Evolutionary conservation across 2,888 invertebrate species (phyloP).

Genomic region (Chloroclysta siterata): DNA sequence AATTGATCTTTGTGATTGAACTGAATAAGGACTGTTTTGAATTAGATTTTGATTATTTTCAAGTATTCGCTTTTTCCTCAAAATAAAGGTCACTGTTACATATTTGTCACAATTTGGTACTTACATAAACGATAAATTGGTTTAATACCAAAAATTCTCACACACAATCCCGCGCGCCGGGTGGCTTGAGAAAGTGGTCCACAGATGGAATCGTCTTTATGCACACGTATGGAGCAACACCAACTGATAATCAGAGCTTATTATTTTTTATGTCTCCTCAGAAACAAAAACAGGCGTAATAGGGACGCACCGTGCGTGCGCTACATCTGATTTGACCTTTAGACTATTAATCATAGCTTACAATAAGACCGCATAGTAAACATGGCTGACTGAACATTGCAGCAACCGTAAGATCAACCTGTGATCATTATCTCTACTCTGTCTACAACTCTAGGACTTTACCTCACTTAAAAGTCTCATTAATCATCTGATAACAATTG

Average conservation of each 20-base stretch:
- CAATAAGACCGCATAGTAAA: slow-evolving; percentile 27
- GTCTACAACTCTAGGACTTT: slow-evolving; percentile 40
- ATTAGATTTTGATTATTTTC: too few species aligned
- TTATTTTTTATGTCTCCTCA: slow-evolving; percentile 79
- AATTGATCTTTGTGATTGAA: too few species aligned
- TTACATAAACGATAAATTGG: slow-evolving; percentile 13
- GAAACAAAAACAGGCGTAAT: slow-evolving; percentile 41
- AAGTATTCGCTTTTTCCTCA: slow-evolving; percentile 10
- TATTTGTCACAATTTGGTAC: neutral
- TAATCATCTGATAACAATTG: slow-evolving; percentile 36
- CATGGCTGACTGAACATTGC: slow-evolving; percentile 22
- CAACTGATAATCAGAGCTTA: slow-evolving; percentile 71
- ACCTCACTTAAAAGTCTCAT: slow-evolving; percentile 37
- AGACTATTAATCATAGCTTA: slow-evolving; percentile 33
- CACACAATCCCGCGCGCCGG: slow-evolving; percentile 27
- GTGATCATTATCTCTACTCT: slow-evolving; percentile 25
- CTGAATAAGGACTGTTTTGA: too few species aligned
- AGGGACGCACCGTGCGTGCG: slow-evolving; percentile 41
- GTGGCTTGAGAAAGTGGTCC: slow-evolving; percentile 64
- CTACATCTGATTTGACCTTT: slow-evolving; percentile 34
- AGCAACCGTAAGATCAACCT: slow-evolving; percentile 25
- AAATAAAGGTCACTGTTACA: slow-evolving; percentile 7
- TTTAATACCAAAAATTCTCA: slow-evolving; percentile 20
- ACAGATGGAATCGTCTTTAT: slow-evolving; percentile 65
- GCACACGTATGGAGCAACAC: slow-evolving; percentile 51